Conservation (phyloP, 2,888 invertebrate species). For the Plemyria rubiginata region DNA sequence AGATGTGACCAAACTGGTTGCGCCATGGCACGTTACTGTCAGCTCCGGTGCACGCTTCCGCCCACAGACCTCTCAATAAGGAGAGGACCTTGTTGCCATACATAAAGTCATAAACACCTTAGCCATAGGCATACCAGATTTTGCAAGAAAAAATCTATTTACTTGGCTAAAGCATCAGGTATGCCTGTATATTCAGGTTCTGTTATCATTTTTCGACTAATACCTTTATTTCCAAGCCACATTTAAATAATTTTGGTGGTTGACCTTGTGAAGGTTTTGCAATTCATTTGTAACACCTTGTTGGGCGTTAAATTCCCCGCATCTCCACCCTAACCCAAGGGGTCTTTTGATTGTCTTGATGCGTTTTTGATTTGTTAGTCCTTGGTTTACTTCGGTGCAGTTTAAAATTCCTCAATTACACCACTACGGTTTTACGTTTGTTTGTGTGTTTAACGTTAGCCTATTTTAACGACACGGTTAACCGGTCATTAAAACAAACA, state of each 20-base stretch:
- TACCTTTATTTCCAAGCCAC: background rate
- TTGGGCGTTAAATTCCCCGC: conserved; percentile 59
- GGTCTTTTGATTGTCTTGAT: conserved; percentile 58
- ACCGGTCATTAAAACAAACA: conserved; percentile 42
- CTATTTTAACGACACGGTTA: conserved; percentile 30
- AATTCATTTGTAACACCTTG: conserved; percentile 59
- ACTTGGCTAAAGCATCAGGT: conserved; percentile 30
- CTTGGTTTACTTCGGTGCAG: conserved; percentile 52
- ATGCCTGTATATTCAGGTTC: background rate
- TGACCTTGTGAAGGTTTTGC: conserved; percentile 40
- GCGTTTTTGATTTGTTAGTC: conserved; percentile 65
- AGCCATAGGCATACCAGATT: conserved; percentile 47
- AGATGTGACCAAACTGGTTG: conserved; percentile 48
- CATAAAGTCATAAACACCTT: conserved; percentile 68
- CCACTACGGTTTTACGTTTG: too few species aligned
- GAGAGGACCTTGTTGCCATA: conserved; percentile 70
- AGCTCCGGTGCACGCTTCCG: conserved; percentile 67
- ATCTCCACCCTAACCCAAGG: conserved; percentile 47
- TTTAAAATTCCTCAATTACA: conserved; percentile 38
- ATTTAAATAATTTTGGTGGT: background rate
- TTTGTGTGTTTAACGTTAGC: conserved; percentile 4
- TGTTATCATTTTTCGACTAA: too few species aligned
- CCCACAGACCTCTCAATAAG: conserved; percentile 68
- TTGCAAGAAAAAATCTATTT: conserved; percentile 60
- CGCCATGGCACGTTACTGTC: conserved; percentile 49